phyloP scores from a whole-genome alignment of 2,888 invertebrate species.

The Orchesellides sinensis region DNA sequence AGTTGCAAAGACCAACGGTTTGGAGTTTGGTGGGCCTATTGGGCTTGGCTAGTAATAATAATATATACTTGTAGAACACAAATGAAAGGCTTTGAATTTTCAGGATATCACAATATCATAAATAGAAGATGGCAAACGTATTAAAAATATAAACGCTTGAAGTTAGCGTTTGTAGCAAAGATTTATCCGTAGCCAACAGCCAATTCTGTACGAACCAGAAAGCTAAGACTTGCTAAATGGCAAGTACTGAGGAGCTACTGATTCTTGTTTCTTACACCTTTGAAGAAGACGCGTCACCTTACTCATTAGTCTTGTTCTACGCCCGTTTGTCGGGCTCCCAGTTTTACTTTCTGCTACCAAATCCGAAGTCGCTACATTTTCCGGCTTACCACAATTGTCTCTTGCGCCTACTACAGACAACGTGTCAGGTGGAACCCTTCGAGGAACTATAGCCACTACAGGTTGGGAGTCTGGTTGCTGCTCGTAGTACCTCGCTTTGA shows the following conservation, averaged over 20 bases:
- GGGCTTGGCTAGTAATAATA: no score
- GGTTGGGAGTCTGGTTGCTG: constrained; percentile 43
- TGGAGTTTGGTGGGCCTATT: no score
- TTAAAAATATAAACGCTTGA: no score
- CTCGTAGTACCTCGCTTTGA: constrained; percentile 57
- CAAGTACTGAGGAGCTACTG: constrained; percentile 34
- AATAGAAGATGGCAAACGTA: no score
- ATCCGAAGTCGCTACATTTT: not conserved
- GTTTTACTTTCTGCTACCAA: not conserved
- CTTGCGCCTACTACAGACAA: no score
- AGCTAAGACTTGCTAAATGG: no score
- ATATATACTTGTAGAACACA: no score
- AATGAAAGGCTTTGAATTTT: not conserved
- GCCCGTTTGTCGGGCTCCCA: not conserved
- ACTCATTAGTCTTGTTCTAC: constrained; percentile 22
- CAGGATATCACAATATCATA: no score
- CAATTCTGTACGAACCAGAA: no score
- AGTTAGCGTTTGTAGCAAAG: no score
- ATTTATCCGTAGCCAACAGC: no score
- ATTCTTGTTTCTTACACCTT: constrained; percentile 30
- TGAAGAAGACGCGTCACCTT: constrained; percentile 9
- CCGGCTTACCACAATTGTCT: not conserved
- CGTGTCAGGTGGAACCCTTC: constrained; percentile 46
- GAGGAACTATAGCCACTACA: constrained; percentile 49
- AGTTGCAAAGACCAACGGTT: no score